Evolutionary conservation across 2,113 vertebrate species (phyloP).

Genomic region (Ceratotherium simum): DNA sequence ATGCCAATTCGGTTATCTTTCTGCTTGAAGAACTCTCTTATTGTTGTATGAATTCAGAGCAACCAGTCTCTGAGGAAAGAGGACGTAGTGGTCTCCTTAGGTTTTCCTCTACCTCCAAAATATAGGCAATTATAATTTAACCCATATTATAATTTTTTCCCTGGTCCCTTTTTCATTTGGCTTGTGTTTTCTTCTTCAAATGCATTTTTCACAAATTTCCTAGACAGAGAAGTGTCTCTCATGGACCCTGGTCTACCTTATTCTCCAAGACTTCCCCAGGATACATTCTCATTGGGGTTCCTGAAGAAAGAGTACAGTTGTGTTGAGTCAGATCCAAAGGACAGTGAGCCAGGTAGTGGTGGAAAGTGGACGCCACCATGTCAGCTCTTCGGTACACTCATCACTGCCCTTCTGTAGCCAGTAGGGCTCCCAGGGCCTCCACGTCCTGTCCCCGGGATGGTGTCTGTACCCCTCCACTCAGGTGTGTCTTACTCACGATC

Average conservation of each 20-base stretch:
- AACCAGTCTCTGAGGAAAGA: neutral
- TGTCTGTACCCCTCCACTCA: neutral
- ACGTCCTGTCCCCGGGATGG: neutral
- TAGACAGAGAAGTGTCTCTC: neutral
- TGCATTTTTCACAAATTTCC: neutral
- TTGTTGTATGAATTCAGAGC: neutral
- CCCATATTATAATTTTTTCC: neutral
- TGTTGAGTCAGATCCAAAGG: neutral
- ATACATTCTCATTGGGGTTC: neutral
- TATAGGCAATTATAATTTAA: neutral
- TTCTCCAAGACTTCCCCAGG: neutral
- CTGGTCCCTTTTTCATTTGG: neutral
- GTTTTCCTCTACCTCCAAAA: constrained; percentile 1
- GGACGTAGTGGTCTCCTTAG: neutral
- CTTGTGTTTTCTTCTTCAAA: constrained; percentile 33
- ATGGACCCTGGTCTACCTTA: neutral
- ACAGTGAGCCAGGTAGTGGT: neutral
- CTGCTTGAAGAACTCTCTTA: neutral
- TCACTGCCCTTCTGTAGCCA: neutral
- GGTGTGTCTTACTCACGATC: neutral
- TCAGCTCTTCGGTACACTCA: neutral
- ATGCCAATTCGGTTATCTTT: neutral
- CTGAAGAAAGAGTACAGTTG: neutral
- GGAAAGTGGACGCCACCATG: neutral
- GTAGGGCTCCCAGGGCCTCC: neutral